phyloP scores from a whole-genome alignment of 2,113 vertebrate species.

The Chaetorhynchus papuensis region DNA sequence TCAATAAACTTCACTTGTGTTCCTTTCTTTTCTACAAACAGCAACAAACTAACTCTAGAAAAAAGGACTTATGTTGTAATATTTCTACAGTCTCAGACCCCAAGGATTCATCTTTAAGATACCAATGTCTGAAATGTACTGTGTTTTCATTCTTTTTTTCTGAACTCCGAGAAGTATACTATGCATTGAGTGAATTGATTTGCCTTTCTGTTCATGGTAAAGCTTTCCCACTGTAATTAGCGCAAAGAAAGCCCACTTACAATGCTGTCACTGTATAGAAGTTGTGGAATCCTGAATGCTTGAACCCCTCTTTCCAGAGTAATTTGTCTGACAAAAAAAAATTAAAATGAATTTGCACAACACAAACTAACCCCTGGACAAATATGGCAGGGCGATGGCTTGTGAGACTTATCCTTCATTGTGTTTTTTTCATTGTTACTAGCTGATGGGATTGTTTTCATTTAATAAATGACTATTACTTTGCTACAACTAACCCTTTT shows the following conservation, averaged over 20 bases:
- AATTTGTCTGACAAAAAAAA: not conserved
- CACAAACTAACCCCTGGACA: not conserved
- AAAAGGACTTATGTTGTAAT: slow-evolving; percentile 61
- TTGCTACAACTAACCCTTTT: slow-evolving; percentile 57
- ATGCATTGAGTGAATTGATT: slow-evolving; percentile 72
- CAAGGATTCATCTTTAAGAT: slow-evolving; percentile 58
- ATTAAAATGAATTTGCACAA: slow-evolving; percentile 59
- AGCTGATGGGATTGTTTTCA: slow-evolving; percentile 8
- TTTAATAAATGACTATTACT: slow-evolving; percentile 43
- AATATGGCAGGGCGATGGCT: not conserved
- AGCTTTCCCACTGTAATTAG: slow-evolving; percentile 64
- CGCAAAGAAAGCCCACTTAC: slow-evolving; percentile 54
- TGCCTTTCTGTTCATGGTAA: slow-evolving; percentile 61
- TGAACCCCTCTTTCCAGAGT: slow-evolving; percentile 61
- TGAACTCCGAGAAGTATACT: slow-evolving; percentile 61
- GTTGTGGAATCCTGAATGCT: slow-evolving; percentile 73
- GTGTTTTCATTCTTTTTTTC: slow-evolving; percentile 32
- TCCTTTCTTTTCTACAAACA: slow-evolving; percentile 74
- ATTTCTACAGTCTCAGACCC: slow-evolving; percentile 74
- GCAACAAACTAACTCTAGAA: slow-evolving; percentile 65
- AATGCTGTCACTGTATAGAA: slow-evolving; percentile 60
- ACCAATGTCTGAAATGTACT: slow-evolving; percentile 62
- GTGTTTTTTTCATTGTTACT: slow-evolving; percentile 47
- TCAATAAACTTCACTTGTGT: slow-evolving; percentile 85
- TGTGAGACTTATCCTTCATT: slow-evolving; percentile 52